Evolutionary conservation across 2,113 vertebrate species (phyloP).

Genomic region (Halichoerus grypus): DNA sequence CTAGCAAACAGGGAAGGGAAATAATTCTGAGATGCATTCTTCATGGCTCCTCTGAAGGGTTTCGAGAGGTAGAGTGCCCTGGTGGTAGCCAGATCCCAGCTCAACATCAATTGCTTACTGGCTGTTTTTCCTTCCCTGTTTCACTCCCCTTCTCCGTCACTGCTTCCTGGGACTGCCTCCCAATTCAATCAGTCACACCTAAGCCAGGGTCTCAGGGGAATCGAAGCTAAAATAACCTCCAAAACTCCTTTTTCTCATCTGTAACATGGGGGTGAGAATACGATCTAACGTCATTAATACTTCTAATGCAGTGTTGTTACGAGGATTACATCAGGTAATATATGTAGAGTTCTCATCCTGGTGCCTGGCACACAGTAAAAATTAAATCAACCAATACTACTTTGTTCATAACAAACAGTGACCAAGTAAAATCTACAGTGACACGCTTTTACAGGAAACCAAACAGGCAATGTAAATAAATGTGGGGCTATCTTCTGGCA

Average conservation of each 20-base stretch:
- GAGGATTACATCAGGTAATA: not conserved
- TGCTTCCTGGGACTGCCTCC: not conserved
- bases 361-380: not conserved
- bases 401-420: not conserved
- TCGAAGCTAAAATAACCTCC: not conserved
- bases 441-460: not conserved
- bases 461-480: constrained; percentile 2
- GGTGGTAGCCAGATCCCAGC: not conserved
- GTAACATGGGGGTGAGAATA: not conserved
- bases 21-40: not conserved
- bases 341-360: not conserved
- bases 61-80: not conserved
- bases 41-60: not conserved
- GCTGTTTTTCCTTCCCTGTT: not conserved
- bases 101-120: not conserved
- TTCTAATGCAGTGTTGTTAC: not conserved
- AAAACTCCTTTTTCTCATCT: not conserved
- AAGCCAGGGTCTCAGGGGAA: not conserved
- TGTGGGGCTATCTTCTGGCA: not conserved
- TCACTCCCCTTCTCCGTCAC: not conserved
- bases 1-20: not conserved
- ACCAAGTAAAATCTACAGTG: not conserved
- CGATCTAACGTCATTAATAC: not conserved
- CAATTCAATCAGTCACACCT: not conserved
- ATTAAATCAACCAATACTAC: not conserved